A percentile compares a stretch with the other conserved stretches of the same genome.
These are phyloP conservation scores for Penaeus indicus DNA, from an alignment of 1,140 invertebrate species.

Conservation along the genomic window DNA sequence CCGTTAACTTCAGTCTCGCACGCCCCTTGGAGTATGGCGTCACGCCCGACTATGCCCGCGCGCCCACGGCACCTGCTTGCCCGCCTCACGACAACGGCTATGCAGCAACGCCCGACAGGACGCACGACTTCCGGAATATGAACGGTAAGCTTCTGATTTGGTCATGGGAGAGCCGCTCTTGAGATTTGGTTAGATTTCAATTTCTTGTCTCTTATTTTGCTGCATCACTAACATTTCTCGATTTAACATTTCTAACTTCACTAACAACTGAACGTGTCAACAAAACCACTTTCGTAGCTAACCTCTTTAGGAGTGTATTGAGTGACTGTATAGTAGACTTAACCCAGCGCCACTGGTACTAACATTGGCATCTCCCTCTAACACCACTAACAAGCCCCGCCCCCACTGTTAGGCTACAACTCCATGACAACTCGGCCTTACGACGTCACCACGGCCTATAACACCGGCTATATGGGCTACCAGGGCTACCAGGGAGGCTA, in stretches of 20 bases:
- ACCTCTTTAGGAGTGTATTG: no score
- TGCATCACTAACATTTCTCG: no score
- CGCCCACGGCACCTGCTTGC: conserved; percentile 72
- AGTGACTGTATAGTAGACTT: no score
- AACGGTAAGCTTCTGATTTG: conserved; percentile 47
- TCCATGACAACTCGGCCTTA: conserved; percentile 66
- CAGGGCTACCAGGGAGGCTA: conserved; percentile 66
- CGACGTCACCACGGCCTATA: conserved; percentile 65
- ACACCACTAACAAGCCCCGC: conserved; percentile 37
- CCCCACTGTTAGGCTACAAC: conserved; percentile 63
- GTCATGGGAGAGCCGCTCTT: not conserved
- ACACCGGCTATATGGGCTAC: conserved; percentile 66
- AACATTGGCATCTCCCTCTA: not conserved
- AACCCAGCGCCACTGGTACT: no score
- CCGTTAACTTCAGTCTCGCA: conserved; percentile 67
- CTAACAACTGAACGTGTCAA: not conserved
- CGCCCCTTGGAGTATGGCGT: conserved; percentile 65
- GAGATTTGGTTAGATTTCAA: not conserved
- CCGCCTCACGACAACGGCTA: conserved; percentile 74
- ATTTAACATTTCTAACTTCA: not conserved
- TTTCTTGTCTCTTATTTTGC: no score
- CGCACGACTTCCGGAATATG: conserved; percentile 67
- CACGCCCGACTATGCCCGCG: conserved; percentile 68
- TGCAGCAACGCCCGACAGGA: conserved; percentile 65
- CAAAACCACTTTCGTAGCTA: no score